A percentile compares a stretch with the other conserved stretches of the same genome.
phyloP scores from a whole-genome alignment of 2,888 invertebrate species.

The Monopis laevigella region DNA sequence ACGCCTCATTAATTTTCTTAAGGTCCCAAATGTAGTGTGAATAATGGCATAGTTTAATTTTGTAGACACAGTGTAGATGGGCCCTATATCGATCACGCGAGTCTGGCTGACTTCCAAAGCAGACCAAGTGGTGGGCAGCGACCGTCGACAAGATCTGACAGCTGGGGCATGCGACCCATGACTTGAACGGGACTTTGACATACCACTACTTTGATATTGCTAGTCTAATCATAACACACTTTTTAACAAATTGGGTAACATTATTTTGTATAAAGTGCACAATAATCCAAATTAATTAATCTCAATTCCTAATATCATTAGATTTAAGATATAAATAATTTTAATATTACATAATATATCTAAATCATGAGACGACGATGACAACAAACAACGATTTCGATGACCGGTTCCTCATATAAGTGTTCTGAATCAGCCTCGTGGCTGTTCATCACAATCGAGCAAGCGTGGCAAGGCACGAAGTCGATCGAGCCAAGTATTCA shows the following conservation, averaged over 20 bases:
- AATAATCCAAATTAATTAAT: too few relatives aligned
- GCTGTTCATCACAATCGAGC: slow-evolving; percentile 65
- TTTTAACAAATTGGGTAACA: too few relatives aligned
- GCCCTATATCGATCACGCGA: slow-evolving; percentile 54
- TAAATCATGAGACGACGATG: too few relatives aligned
- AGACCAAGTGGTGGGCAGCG: slow-evolving; percentile 58
- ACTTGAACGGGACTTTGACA: slow-evolving; percentile 40
- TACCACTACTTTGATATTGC: slow-evolving; percentile 36
- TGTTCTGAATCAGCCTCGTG: slow-evolving; percentile 41
- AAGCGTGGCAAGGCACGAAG: slow-evolving; percentile 61
- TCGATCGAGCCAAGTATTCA: slow-evolving; percentile 66
- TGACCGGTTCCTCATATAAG: too few relatives aligned
- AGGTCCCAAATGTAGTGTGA: slow-evolving; percentile 5
- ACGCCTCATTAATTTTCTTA: slow-evolving; percentile 7
- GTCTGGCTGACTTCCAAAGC: slow-evolving; percentile 57
- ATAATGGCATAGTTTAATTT: slow-evolving; percentile 62
- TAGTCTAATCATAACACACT: slow-evolving; percentile 1
- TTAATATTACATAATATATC: too few relatives aligned
- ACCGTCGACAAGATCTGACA: slow-evolving; percentile 54
- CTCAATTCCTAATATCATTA: too few relatives aligned
- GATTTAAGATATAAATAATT: too few relatives aligned
- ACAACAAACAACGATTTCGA: too few relatives aligned
- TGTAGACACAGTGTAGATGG: slow-evolving; percentile 60
- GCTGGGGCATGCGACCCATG: slow-evolving; percentile 63
- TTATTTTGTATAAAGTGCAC: too few relatives aligned